Percentiles rank a stretch among this genome's conserved stretches.
Evolutionary conservation across 2,888 invertebrate genomes (phyloP).

Genomic region (Volucella inflata): DNA sequence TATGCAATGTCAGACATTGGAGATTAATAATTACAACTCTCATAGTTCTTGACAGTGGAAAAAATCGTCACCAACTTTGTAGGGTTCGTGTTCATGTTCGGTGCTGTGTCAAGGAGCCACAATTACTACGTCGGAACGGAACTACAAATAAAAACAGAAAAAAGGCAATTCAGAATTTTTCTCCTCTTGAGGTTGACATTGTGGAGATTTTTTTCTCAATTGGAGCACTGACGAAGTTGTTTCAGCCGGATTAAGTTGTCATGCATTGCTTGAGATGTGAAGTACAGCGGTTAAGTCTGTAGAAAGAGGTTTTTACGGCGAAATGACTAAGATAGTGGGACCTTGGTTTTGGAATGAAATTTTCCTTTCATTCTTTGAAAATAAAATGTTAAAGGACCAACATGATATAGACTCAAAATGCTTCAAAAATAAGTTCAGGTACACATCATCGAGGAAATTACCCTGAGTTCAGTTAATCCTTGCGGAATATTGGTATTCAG

Average conservation of each 20-base stretch:
- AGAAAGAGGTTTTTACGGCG: no score
- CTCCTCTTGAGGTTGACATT: slow-evolving; percentile 17
- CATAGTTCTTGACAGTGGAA: slow-evolving; percentile 63
- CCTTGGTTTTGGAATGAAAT: no score
- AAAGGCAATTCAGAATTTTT: not conserved
- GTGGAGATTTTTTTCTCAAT: not conserved
- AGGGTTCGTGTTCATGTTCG: not conserved
- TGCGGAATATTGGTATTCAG: no score
- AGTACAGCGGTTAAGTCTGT: no score
- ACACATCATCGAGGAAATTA: no score
- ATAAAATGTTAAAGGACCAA: no score
- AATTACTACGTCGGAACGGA: slow-evolving; percentile 22
- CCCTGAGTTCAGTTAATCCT: no score
- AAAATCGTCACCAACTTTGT: slow-evolving; percentile 20
- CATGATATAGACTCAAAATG: no score
- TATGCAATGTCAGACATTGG: slow-evolving; percentile 35
- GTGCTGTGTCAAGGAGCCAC: slow-evolving; percentile 2
- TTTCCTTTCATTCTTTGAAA: no score
- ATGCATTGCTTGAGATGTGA: no score
- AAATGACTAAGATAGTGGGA: no score
- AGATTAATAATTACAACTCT: slow-evolving; percentile 50
- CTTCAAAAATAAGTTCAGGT: no score
- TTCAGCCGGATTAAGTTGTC: slow-evolving; percentile 20
- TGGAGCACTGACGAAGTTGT: slow-evolving; percentile 17
- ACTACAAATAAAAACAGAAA: slow-evolving; percentile 4